Percentiles rank a stretch among this genome's conserved stretches.
Conservation (phyloP, 2,797 vertebrate species). For the Galagoides demidoff region DNA sequence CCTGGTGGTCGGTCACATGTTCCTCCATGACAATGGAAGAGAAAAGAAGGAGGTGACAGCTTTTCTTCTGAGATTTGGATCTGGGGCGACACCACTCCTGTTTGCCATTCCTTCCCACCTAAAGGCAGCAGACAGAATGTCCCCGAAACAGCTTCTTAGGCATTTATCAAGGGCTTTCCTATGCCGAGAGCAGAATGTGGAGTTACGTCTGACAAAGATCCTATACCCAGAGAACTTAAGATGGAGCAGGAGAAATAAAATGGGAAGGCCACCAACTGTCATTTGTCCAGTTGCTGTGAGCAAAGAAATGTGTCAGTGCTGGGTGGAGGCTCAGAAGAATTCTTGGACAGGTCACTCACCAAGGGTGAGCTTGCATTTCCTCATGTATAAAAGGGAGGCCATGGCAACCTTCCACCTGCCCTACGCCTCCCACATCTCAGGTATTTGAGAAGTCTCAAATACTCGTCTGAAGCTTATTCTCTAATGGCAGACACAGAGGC, state of each 20-base stretch:
- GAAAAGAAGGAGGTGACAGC: background rate
- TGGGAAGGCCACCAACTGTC: background rate
- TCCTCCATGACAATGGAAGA: background rate
- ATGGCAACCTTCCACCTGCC: background rate
- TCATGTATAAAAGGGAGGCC: background rate
- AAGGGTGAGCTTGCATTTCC: background rate
- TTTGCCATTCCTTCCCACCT: background rate
- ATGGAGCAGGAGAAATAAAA: background rate
- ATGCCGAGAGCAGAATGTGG: accelerated
- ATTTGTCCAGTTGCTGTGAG: background rate
- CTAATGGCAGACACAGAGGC: background rate
- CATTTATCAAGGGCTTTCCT: background rate
- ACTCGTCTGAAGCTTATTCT: background rate
- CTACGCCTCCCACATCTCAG: background rate
- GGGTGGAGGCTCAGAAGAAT: background rate
- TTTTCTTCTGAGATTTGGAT: background rate
- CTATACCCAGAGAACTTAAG: background rate
- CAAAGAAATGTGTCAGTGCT: background rate
- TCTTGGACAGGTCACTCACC: background rate
- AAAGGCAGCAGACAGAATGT: background rate
- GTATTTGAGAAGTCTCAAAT: background rate
- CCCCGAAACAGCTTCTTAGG: background rate
- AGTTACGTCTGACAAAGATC: background rate
- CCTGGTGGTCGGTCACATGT: background rate
- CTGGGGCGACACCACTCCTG: background rate